Percentiles rank a stretch among this genome's conserved stretches.
These are phyloP conservation scores for Galago senegalensis DNA, from an alignment of 2,797 vertebrate genomes.

Conservation along the genomic window DNA sequence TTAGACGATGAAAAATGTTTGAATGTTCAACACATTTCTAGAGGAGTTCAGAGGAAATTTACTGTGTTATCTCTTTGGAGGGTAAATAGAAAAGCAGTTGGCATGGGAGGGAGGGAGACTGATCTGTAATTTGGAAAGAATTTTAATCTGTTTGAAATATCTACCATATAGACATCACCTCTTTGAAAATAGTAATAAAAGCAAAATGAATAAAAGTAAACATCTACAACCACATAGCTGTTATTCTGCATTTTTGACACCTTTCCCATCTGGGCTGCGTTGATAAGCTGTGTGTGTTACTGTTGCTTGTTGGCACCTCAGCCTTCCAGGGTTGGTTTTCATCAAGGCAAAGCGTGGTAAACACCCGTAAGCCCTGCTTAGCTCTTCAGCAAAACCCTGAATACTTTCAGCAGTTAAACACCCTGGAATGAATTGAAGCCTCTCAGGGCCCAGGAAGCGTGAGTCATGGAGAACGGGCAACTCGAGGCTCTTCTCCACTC, in stretches of 20 bases:
- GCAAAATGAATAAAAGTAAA: neutral
- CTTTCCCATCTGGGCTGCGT: neutral
- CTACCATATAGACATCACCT: neutral
- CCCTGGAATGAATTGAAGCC: neutral
- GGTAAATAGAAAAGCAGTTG: neutral
- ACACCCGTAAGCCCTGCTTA: neutral
- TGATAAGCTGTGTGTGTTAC: neutral
- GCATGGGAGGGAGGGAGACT: rapidly evolving
- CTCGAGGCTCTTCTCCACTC: rapidly evolving
- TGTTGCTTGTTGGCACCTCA: neutral
- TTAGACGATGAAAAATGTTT: neutral
- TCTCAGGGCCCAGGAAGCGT: neutral
- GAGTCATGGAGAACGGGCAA: rapidly evolving
- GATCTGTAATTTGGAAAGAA: neutral
- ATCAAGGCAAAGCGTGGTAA: neutral
- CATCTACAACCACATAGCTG: neutral
- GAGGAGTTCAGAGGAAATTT: neutral
- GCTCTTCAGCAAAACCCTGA: neutral
- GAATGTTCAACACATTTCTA: neutral
- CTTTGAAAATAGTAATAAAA: neutral
- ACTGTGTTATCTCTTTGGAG: neutral
- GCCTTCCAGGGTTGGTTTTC: neutral
- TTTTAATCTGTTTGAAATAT: neutral
- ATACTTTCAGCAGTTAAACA: neutral
- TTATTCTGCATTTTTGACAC: neutral